Evolutionary conservation across 2,113 vertebrate species (phyloP).

Genomic region (Halcyon malimbica): DNA sequence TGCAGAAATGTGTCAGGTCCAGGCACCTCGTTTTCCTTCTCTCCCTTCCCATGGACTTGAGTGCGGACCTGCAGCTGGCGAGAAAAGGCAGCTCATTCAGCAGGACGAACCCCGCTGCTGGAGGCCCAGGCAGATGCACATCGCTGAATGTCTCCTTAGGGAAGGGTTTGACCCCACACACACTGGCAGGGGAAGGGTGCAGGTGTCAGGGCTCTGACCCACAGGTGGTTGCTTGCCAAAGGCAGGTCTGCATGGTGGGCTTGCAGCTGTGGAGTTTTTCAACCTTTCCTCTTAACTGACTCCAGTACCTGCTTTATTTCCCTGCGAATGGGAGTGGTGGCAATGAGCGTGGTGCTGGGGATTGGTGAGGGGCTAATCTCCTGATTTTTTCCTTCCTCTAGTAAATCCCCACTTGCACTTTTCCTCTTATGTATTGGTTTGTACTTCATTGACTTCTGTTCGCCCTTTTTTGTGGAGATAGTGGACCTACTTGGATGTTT

Average conservation of each 20-base stretch:
- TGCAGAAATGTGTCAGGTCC: not conserved
- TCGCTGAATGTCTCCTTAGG: not conserved
- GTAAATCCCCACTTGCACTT: not conserved
- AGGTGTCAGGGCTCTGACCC: not conserved
- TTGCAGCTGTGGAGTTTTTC: not conserved
- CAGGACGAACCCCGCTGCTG: accelerated
- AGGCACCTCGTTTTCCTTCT: not conserved
- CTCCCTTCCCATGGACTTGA: not conserved
- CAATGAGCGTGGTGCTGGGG: not conserved
- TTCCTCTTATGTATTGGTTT: not conserved
- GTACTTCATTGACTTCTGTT: not conserved
- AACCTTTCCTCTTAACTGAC: not conserved
- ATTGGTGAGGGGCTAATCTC: not conserved
- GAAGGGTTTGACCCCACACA: not conserved
- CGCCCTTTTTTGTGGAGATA: not conserved
- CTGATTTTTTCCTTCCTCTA: not conserved
- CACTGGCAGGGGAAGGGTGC: accelerated
- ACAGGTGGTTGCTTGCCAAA: not conserved
- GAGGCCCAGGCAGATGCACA: not conserved
- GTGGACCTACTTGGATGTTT: not conserved
- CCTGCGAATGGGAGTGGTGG: not conserved
- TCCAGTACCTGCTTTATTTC: not conserved
- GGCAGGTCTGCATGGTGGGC: not conserved
- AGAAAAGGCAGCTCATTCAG: not conserved
- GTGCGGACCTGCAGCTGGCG: not conserved